Evolutionary conservation across 2,113 vertebrate species (phyloP).

Genomic region (Misgurnus mizolepis): DNA sequence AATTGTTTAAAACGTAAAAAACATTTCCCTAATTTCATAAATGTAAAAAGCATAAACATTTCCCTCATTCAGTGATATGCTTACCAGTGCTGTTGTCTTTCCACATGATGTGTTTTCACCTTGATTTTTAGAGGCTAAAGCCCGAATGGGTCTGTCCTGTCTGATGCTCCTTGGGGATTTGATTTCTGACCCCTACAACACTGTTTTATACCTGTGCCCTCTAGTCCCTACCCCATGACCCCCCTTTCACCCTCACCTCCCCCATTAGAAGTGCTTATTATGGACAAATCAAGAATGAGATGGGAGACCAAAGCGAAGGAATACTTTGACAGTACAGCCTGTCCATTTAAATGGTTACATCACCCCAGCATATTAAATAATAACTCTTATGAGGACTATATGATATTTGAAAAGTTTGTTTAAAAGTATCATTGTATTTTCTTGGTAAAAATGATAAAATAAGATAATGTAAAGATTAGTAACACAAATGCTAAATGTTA

Average conservation of each 20-base stretch:
- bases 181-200: slow-evolving; percentile 42
- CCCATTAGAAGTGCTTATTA: slow-evolving; percentile 46
- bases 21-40: neutral
- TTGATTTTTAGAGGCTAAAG: neutral
- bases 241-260: slow-evolving; percentile 39
- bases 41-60: neutral
- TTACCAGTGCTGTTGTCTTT: slow-evolving; percentile 70
- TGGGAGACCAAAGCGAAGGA: neutral
- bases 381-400: no score
- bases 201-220: slow-evolving; percentile 66
- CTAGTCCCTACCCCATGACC: slow-evolving; percentile 48
- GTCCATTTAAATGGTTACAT: no score
- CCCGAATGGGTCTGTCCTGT: slow-evolving; percentile 41
- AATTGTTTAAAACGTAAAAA: neutral
- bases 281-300: neutral
- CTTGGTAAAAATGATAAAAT: no score
- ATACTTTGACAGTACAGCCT: no score
- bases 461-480: no score
- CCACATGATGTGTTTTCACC: slow-evolving; percentile 64
- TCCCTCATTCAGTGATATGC: slow-evolving; percentile 22
- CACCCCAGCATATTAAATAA: no score
- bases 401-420: no score
- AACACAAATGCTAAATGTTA: no score
- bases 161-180: slow-evolving; percentile 48
- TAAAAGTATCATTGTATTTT: no score